phyloP scores from a whole-genome alignment of 2,888 invertebrate genomes.

The Apomyelois bistriatella region DNA sequence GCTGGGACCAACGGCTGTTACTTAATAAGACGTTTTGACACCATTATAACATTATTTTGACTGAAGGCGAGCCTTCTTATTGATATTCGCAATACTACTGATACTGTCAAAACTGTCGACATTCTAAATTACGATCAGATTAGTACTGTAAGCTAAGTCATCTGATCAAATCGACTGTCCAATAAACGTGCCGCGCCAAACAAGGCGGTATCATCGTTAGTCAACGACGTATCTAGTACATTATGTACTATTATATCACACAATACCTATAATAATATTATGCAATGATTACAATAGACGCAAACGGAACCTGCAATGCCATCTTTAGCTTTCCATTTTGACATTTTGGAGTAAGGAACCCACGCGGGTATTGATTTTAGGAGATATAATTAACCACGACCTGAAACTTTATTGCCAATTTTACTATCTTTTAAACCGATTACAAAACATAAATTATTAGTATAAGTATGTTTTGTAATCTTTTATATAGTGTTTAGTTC shows the following conservation, averaged over 20 bases:
- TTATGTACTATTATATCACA: constrained; percentile 11
- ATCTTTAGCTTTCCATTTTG: constrained; percentile 38
- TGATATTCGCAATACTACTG: no score
- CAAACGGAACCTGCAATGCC: background rate
- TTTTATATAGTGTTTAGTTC: no score
- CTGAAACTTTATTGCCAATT: no score
- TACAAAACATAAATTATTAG: no score
- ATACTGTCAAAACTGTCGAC: background rate
- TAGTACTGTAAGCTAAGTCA: background rate
- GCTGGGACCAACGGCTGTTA: no score
- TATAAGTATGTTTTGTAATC: no score
- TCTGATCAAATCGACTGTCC: background rate
- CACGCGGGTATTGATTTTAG: constrained; percentile 14
- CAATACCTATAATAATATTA: constrained; percentile 11
- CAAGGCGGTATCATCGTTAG: constrained; percentile 2
- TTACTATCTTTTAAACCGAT: no score
- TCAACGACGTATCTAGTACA: background rate
- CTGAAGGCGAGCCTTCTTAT: no score
- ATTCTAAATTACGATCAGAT: background rate
- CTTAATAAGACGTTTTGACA: no score
- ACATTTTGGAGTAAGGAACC: constrained; percentile 36
- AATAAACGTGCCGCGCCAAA: background rate
- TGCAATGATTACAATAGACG: constrained; percentile 6
- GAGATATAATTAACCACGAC: background rate
- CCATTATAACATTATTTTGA: no score